Base-by-base conservation (phyloP, 2,888 invertebrate species). In the Drosophila macrospina region DNA sequence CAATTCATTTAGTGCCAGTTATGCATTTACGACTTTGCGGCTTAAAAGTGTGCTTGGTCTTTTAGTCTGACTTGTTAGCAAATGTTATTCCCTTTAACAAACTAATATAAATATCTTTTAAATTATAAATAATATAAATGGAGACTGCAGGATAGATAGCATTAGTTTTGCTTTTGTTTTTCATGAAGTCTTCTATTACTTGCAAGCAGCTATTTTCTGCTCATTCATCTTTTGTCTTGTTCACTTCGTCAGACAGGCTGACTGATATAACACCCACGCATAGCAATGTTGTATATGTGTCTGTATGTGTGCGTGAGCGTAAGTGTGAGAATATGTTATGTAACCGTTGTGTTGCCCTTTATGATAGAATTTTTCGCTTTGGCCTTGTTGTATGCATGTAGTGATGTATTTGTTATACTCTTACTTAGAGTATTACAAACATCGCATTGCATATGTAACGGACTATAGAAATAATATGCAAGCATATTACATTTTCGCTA, bases 261-360 rank as follows among this genome's bases (percentile, higher is more conserved):
- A 50, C 41, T 73, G 74, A 48, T 60, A 69, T 15, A 36, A 48
- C 71, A 77, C 76, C 20, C 73, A 52, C 55, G 41, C 48, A 4
- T n/a, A 15, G 41, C 8, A 24, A 24, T 11, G 26, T 8, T 30
- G 36, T 10, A 36, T 8, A 30, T 34, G 11, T 16, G 39, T 5
- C 24, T 30, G 48, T 36, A 11, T 30, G 20, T 20, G 20, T n/a
- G 5, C 26, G 24, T 13, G n/a, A 39, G 28, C 11, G 44, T 41
- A 45, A 34, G 50, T 32, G 42, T 54, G 41, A 39, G 56, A 75
- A 56, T 69, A 47, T 44, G 67, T 83, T 74, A 77, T 69, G 74
- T 69, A 83, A 69, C 45, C 60, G 63, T 64, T 74, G 64, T 73
- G 65, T 61, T 68, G 62, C 69, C 67, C 61, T 79, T 76, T 77